Percentiles rank a stretch among this genome's conserved stretches.
These are phyloP conservation scores for Notoglanidium macrostoma DNA, from an alignment of 2,797 vertebrate genomes.

Conservation along the genomic window DNA sequence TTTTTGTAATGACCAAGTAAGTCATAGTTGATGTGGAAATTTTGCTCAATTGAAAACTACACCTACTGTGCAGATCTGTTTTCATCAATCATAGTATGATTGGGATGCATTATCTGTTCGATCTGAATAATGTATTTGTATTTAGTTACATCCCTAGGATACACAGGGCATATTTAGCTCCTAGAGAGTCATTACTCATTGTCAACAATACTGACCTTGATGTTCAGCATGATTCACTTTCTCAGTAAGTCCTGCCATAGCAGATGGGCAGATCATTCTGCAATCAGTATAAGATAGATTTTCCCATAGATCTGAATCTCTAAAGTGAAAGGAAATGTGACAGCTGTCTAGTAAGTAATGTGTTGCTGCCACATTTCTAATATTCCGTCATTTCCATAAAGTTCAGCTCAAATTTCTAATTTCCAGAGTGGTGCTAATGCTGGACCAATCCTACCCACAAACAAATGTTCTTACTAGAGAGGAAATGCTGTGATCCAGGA, in stretches of 20 bases:
- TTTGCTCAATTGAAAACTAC: too few species aligned
- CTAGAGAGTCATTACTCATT: background rate
- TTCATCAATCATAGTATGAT: background rate
- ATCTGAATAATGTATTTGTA: background rate
- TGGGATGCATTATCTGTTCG: background rate
- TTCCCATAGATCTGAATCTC: background rate
- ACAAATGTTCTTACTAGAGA: constrained; percentile 84
- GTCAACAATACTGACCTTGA: background rate
- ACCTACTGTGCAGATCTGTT: too few species aligned
- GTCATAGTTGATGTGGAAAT: too few species aligned
- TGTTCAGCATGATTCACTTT: background rate
- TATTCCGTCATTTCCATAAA: background rate
- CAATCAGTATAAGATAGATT: background rate
- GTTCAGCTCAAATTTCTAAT: background rate
- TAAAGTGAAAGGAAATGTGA: background rate
- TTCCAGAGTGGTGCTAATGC: background rate
- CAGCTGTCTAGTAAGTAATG: background rate
- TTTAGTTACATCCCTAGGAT: background rate
- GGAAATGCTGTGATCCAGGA: constrained; percentile 96
- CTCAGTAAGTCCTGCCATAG: background rate
- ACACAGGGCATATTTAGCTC: background rate
- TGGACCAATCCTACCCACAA: background rate
- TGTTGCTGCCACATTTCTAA: background rate
- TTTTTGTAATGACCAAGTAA: too few species aligned
- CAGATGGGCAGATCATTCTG: background rate